These are phyloP conservation scores for Oconnorella tubifera DNA, from an alignment of 2,888 invertebrate species.

Conservation along the genomic window DNA sequence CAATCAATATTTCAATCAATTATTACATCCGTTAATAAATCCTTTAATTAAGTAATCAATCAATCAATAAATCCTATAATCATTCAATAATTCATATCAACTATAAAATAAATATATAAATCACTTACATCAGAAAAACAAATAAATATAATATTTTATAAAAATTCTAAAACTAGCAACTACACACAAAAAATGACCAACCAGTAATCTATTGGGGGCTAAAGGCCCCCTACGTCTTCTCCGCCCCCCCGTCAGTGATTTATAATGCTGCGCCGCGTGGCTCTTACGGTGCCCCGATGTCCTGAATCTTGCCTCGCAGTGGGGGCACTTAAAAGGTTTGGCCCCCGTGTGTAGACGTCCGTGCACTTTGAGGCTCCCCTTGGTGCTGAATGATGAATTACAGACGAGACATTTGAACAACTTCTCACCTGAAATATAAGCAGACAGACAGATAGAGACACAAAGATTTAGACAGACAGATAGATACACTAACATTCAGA, in stretches of 20 bases:
- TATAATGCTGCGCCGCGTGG: slow-evolving; percentile 58
- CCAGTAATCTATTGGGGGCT: too few species aligned
- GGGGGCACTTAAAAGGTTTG: slow-evolving; percentile 80
- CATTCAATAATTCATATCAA: too few species aligned
- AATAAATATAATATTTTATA: too few species aligned
- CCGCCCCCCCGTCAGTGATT: slow-evolving; percentile 11
- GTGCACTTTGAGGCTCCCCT: slow-evolving; percentile 56
- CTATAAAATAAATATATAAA: too few species aligned
- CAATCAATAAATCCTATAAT: too few species aligned
- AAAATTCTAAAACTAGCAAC: too few species aligned
- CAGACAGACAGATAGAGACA: slow-evolving; percentile 5
- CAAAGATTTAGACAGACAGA: neutral
- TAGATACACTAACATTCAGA: too few species aligned
- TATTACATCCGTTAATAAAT: too few species aligned
- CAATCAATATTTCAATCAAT: too few species aligned
- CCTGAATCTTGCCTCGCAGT: slow-evolving; percentile 69
- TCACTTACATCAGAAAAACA: too few species aligned
- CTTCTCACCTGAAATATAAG: slow-evolving; percentile 44
- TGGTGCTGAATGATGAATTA: slow-evolving; percentile 54
- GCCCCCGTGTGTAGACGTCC: slow-evolving; percentile 61
- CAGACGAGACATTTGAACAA: slow-evolving; percentile 55
- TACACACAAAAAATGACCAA: too few species aligned
- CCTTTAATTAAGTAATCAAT: too few species aligned
- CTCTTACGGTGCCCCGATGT: slow-evolving; percentile 68
- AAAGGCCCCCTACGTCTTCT: neutral